Percentiles rank a stretch among this genome's conserved stretches.
These are phyloP conservation scores for Zygaena filipendulae DNA, from an alignment of 2,888 invertebrate genomes.

Conservation along the genomic window DNA sequence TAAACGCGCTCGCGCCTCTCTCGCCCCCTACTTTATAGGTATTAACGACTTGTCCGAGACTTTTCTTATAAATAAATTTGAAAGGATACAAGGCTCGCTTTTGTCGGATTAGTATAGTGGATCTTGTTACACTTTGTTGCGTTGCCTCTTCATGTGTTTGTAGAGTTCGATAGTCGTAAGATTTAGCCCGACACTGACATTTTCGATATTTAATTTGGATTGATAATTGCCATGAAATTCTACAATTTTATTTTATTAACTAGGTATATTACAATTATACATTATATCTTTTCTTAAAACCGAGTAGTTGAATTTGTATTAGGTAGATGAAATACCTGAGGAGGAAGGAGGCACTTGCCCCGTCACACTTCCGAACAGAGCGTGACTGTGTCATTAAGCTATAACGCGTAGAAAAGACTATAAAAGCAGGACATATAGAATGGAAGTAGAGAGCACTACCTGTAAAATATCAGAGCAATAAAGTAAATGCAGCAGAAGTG, in stretches of 20 bases:
- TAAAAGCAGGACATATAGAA: slow-evolving; percentile 64
- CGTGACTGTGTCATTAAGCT: slow-evolving; percentile 58
- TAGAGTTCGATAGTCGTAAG: slow-evolving; percentile 6
- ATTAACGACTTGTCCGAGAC: slow-evolving; percentile 70
- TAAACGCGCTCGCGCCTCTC: slow-evolving; percentile 68
- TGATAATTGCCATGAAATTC: too few species aligned
- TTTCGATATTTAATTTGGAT: too few species aligned
- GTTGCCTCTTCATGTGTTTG: slow-evolving; percentile 35
- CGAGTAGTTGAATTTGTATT: slow-evolving; percentile 17
- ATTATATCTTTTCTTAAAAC: slow-evolving; percentile 52
- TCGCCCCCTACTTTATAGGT: slow-evolving; percentile 70
- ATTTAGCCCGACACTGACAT: too few species aligned
- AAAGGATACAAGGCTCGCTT: slow-evolving; percentile 70
- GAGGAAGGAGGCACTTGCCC: too few species aligned
- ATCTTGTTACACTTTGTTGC: slow-evolving; percentile 69
- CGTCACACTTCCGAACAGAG: slow-evolving; percentile 27
- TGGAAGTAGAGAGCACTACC: slow-evolving; percentile 64
- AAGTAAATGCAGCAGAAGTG: slow-evolving; percentile 60
- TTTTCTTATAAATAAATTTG: slow-evolving; percentile 71
- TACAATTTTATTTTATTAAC: too few species aligned
- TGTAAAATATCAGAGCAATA: slow-evolving; percentile 66
- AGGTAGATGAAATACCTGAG: slow-evolving; percentile 3
- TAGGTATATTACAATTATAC: too few species aligned
- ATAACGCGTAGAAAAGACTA: slow-evolving; percentile 59
- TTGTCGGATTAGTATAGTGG: slow-evolving; percentile 69